Evolutionary conservation across 2,113 vertebrate species (phyloP), one percentile per base, ranked within the genome.

Genomic region (Asarcornis scutulata): DNA sequence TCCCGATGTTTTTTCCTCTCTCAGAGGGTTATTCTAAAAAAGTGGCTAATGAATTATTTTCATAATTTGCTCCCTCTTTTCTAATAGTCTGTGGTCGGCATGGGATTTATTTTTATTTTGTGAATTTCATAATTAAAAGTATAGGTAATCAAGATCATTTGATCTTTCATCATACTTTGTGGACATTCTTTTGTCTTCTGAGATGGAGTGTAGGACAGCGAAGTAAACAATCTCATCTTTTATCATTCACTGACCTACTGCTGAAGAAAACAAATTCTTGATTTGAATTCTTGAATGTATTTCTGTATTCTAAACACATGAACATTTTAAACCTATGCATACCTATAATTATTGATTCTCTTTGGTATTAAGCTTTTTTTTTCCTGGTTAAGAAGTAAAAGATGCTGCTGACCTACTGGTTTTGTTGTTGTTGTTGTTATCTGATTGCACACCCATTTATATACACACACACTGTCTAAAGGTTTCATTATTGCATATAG

Each of bases 401-500:
- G 20, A 86, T 72, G 18, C 5, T 95, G 26, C 42, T 97, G 77
- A 94, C 50, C 22, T 63, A 40, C 29, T 59, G 20, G 10, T 48
- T 46, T 46, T 48, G 20, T 48, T 48, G 46, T 3, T 48, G 46
- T 21, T 48, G 20, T 93, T 90, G n/a, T 91, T 89, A 72, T 15
- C 53, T 67, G 22, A 62, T 74, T 87, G 9, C 13, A 84, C 31
- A 73, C 25, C 4, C 34, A 55, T 91, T 96, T 91, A 66, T 34
- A 40, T 7, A 69, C 25, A 59, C 23, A 25, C 4, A 63, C 6
- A n/a, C 27, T 31, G 66, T 86, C 29, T 93, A 59, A 27, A 83
- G 76, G 32, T 56, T 82, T 50, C 60, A 79, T 93, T 93, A 89
- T 92, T 96, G 96, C 64, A 80, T 80, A 77, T 2, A 59, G 60